Base-by-base conservation (phyloP, 2,888 invertebrate genomes). In the Caenorhabditis sulstoni region DNA sequence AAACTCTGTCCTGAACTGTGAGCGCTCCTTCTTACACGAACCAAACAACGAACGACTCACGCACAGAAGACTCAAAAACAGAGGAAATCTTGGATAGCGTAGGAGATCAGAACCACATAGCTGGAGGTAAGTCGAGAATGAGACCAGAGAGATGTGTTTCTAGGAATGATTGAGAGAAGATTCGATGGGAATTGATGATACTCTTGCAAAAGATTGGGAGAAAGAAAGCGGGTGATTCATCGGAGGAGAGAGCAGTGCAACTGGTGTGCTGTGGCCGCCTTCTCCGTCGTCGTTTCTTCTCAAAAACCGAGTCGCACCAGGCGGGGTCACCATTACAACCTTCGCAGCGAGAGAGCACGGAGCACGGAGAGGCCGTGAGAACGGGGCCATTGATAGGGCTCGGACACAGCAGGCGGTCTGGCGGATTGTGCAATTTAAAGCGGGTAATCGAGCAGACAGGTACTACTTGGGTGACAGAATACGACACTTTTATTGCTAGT, bases 251-350 rank as follows among this genome's bases (percentile, higher is more conserved):
- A 50, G 18, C 57, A 45, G 68, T 73, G 64, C 73, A 58, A 64
- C 64, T 61, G 44, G 44, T 64, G 53, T 39, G 52, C 57, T 16
- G 12, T 39, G 23, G 35, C 50, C 45, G 18, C 29, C 23, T 37
- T 68, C 49, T 59, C n/a, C 47, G 47, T 47, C 35, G 29, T 29
- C 29, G 29, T 29, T 52, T 16, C 41, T 45, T 58, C 67, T 67
- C 49, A 73, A 73, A 73, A 73, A 55, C 29, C 39, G 64, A 73
- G 64, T 57, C 59, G 44, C 12, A n/a, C 47, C 35, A 41, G 53
- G 29, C 58, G 73, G 73, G 73, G 73, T 73, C 73, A 73, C 49
- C 59, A 71, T 73, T 73, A 73, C 73, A 64, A 73, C 73, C 61
- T n/a, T 62, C 49, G 16, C 29, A 4, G 29, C 9, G 44, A 73